Conservation (phyloP, 2,888 invertebrate genomes). For the Drosophila putrida region DNA sequence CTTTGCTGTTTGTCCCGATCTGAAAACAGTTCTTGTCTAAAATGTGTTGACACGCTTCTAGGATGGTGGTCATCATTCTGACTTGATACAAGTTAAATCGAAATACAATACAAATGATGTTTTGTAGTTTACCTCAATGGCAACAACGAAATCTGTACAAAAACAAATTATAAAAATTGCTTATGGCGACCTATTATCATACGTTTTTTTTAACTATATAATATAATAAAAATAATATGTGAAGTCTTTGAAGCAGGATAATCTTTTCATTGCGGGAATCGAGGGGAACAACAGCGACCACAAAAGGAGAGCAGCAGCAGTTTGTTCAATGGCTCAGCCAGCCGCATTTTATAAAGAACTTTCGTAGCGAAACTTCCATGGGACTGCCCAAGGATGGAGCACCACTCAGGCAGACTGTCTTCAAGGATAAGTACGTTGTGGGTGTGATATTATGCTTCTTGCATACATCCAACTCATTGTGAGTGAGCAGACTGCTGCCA, state of each 20-base stretch:
- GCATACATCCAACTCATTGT: slow-evolving; percentile 91
- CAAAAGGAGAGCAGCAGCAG: slow-evolving; percentile 1
- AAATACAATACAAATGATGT: slow-evolving; percentile 43
- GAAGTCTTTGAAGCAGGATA: slow-evolving; percentile 64
- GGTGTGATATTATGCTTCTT: slow-evolving; percentile 92
- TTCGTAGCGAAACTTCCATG: slow-evolving; percentile 86
- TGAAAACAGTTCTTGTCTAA: slow-evolving; percentile 8
- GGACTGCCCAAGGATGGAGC: slow-evolving; percentile 78
- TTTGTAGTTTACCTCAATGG: slow-evolving; percentile 47
- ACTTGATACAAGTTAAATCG: slow-evolving; percentile 69
- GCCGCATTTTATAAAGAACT: slow-evolving; percentile 85
- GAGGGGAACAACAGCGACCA: slow-evolving; percentile 7
- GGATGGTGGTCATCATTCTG: slow-evolving; percentile 28
- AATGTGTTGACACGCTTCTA: slow-evolving; percentile 22
- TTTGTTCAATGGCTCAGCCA: slow-evolving; percentile 84
- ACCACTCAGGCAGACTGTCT: slow-evolving; percentile 91
- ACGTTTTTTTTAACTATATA: slow-evolving; percentile 38
- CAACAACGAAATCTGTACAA: slow-evolving; percentile 47
- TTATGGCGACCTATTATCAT: slow-evolving; percentile 46
- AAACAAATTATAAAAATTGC: slow-evolving; percentile 35
- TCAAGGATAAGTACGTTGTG: slow-evolving; percentile 95
- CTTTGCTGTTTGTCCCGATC: slow-evolving; percentile 3
- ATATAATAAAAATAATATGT: slow-evolving; percentile 41
- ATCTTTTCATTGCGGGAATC: slow-evolving; percentile 21
- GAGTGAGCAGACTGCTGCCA: slow-evolving; percentile 88